Conservation (phyloP, 2,797 vertebrate species). For the Tenualosa thibaudeaui region DNA sequence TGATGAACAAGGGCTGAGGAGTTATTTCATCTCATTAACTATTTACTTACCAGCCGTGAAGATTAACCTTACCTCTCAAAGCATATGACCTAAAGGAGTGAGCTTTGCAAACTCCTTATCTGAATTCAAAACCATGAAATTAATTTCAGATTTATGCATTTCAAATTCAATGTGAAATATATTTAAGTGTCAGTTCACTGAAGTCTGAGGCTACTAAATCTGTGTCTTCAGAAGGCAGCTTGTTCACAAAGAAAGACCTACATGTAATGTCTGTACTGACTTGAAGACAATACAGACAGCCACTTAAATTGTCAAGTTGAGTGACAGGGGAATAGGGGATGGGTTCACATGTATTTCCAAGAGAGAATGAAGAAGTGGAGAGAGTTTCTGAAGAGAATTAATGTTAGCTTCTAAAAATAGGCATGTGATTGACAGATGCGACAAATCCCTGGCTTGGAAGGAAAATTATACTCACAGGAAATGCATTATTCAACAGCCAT, state of each 20-base stretch:
- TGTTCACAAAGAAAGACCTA: background rate
- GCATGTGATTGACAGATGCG: background rate
- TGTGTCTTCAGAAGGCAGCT: background rate
- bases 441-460: background rate
- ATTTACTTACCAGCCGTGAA: background rate
- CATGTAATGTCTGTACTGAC: background rate
- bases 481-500: conserved; percentile 16
- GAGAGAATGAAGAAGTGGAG: background rate
- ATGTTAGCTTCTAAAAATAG: conserved; percentile 15
- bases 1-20: background rate
- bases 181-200: background rate
- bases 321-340: background rate
- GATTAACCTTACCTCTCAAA: background rate
- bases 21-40: too few relatives aligned
- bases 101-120: background rate
- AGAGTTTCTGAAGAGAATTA: background rate
- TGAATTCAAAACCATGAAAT: background rate
- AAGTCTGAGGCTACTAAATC: background rate
- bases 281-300: conserved; percentile 4
- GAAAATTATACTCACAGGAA: background rate
- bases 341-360: background rate
- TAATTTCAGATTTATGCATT: background rate
- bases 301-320: conserved; percentile 17
- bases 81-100: background rate
- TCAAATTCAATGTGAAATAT: background rate